Base-by-base conservation (phyloP, 1,140 invertebrate species). In the Hylaeus volcanicus region DNA sequence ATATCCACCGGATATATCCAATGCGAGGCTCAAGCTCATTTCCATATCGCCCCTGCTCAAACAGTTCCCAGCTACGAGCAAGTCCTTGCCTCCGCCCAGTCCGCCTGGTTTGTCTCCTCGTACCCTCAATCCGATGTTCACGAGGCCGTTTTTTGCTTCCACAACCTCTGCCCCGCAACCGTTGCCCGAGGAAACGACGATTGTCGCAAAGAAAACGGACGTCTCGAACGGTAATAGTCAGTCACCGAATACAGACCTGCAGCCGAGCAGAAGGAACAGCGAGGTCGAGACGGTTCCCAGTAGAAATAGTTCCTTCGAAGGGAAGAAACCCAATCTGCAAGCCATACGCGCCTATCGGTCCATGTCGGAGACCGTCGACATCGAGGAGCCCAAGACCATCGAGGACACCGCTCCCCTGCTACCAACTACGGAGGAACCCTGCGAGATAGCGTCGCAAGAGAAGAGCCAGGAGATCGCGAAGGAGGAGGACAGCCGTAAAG, bases 401-500 rank as follows among this genome's bases (percentile, higher is more conserved):
- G 73, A 79, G 4, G 86, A 87, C 39, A 72, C 68, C 60, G 56
- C 77, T 14, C 69, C 74, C 1, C 48, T 76, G 12, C 15, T 77
- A n/a, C 66, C 43, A 37, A 76, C 56, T 5, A 48, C 43, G 5
- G 75, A 70, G 9, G 69, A 80, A 0, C 56, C 41, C 14, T 48
- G n/a, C 2, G 88, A 74, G 0, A 12, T 14, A 0, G 5, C 53
- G 15, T 12, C 43, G 12, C n/a, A 88, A 61, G 81, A 84, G 75
- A 81, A 51, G 75, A 8, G 2, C 3, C 51, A 63, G 8, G 63
- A 74, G 9, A 8, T 51, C 9, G 74, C 64, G 41, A 90, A 82
- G 39, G 90, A 93, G 48, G 90, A 91, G 4, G 91, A 93, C 8
- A 93, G 93, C 82, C 93, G 95, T 76, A 94, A 94, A 81, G 94